Evolutionary conservation across 2,888 invertebrate genomes (phyloP).

Genomic region (Helicoverpa assulta): DNA sequence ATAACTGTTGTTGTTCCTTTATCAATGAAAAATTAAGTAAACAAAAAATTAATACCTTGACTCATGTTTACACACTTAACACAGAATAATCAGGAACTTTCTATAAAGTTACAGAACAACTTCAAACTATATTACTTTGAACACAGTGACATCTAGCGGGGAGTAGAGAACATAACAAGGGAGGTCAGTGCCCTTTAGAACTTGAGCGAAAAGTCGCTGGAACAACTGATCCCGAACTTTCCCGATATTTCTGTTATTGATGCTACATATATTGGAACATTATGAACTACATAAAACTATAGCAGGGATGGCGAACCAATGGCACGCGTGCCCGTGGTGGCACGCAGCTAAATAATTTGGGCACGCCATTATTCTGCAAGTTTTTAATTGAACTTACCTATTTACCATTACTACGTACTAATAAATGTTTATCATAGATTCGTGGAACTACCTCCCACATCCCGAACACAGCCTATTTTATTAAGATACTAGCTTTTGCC

Average conservation of each 20-base stretch:
- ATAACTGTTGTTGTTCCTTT: slow-evolving; percentile 9
- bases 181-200: slow-evolving; percentile 1
- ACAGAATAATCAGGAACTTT: slow-evolving; percentile 19
- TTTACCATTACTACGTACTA: no score
- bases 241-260: slow-evolving; percentile 10
- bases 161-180: slow-evolving; percentile 44
- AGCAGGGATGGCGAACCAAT: no score
- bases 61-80: not conserved
- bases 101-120: not conserved
- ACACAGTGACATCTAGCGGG: slow-evolving; percentile 59
- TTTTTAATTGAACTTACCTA: no score
- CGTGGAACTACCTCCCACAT: no score
- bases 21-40: slow-evolving; percentile 9
- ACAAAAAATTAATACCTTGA: not conserved
- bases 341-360: no score
- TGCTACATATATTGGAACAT: not conserved
- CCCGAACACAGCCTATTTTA: no score
- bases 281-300: no score
- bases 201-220: slow-evolving; percentile 1
- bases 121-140: not conserved
- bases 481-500: no score
- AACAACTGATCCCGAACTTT: slow-evolving; percentile 13
- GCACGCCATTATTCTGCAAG: no score
- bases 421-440: no score
- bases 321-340: no score